Percentiles rank a stretch among this genome's conserved stretches.
Evolutionary conservation across 2,888 invertebrate genomes (phyloP).

Genomic region (Nasonia oneida): DNA sequence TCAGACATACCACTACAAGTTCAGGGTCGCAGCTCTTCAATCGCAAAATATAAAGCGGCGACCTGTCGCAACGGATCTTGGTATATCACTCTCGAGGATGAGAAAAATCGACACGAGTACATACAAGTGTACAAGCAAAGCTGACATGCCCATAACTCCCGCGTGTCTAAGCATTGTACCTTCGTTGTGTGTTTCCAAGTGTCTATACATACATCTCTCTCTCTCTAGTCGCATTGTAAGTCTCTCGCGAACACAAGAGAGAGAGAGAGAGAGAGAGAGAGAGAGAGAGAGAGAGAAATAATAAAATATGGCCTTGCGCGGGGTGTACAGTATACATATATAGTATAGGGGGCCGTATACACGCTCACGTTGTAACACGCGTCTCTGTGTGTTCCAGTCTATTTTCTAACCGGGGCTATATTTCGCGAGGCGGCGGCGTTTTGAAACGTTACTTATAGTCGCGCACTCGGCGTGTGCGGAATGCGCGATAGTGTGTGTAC

Average conservation of each 20-base stretch:
- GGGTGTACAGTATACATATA: background rate
- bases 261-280: constrained; percentile 36
- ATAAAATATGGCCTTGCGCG: constrained; percentile 47
- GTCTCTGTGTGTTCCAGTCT: constrained; percentile 4
- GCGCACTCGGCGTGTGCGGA: background rate
- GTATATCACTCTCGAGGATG: background rate
- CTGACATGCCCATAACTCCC: background rate
- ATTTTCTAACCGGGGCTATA: constrained; percentile 13
- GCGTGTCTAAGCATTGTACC: background rate
- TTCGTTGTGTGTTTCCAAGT: background rate
- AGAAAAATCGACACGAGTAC: background rate
- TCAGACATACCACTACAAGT: background rate
- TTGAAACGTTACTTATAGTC: background rate
- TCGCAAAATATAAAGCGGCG: background rate
- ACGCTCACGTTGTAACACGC: constrained; percentile 13
- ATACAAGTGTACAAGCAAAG: background rate
- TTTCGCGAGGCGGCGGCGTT: background rate
- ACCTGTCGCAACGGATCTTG: background rate
- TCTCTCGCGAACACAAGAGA: constrained; percentile 23
- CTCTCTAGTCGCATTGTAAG: background rate
- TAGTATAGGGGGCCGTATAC: background rate
- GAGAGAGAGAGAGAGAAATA: constrained; percentile 39
- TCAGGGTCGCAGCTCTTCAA: background rate
- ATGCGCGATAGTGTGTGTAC: background rate
- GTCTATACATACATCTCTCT: background rate